Evolutionary conservation across 2,113 vertebrate genomes (phyloP), one percentile per base, ranked within the genome.

Genomic region (Ceyx margarethae): DNA sequence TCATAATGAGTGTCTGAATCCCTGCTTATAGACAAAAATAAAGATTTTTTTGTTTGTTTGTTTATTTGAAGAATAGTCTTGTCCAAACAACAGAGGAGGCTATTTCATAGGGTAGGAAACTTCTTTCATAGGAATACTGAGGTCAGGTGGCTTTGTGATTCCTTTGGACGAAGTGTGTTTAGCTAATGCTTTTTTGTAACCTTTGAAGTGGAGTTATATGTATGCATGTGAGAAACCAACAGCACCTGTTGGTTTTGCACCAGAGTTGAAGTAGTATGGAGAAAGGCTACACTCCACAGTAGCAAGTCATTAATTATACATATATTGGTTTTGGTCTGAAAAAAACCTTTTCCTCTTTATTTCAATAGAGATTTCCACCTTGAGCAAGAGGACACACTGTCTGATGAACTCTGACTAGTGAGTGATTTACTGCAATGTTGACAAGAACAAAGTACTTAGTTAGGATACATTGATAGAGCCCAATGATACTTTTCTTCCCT

Each of bases 401-500:
- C 25, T 19, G 64, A 76, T 85, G 67, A 66, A 85, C 89, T 92
- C 48, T 75, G 75, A 75, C 80, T 82, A 57, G 71, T 64, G 91
- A 93, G 31, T 91, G 92, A 87, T 91, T 96, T 94, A 87, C 35
- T 92, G 87, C 40, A 31, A 31, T 8, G 68, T 61, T 82, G 78
- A 78, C 64, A 83, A 82, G 85, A n/a, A 87, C 79, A 84, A 68
- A 26, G 22, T 61, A 25, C 21, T 60, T 46, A 20, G 56, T 67
- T 17, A 42, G 89, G 79, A 71, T 83, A 6, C 0, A 3, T 28
- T 95, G 95, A 76, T 91, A 28, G 79, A 87, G 56, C 61, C 79
- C 94, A 85, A 28, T 71, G 87, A 62, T 87, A 79, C 46, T 95
- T 94, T 94, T 82, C 72, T 93, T 87, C 64, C 50, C 66, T 79